A percentile compares a stretch with the other conserved stretches of the same genome.
phyloP scores from a whole-genome alignment of 1,140 invertebrate species.

The Drosophila truncata region DNA sequence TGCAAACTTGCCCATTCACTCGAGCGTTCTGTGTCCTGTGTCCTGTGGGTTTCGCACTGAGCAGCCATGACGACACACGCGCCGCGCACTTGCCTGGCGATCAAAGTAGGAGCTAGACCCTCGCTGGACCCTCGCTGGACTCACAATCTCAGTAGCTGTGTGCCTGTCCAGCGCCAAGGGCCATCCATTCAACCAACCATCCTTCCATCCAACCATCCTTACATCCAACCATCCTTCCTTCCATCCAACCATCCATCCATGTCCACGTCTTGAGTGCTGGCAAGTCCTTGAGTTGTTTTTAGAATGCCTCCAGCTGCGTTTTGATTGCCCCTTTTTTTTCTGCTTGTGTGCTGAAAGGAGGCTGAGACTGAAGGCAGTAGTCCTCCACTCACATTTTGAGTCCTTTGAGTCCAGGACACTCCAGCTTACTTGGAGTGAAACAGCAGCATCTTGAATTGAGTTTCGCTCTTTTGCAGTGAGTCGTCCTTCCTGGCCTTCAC shows the following conservation, averaged over 20 bases:
- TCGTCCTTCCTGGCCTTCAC: neutral
- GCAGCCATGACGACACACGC: conserved; percentile 14
- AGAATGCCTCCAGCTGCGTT: conserved; percentile 48
- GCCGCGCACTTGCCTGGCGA: conserved; percentile 27
- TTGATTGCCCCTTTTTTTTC: conserved; percentile 48
- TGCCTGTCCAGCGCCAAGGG: conserved; percentile 25
- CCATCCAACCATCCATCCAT: conserved; percentile 30
- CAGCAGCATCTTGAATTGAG: neutral
- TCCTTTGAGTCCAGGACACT: conserved; percentile 3
- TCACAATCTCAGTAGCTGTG: neutral
- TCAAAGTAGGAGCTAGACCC: conserved; percentile 33
- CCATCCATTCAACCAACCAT: conserved; percentile 1
- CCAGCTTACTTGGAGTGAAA: neutral
- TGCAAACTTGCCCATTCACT: conserved; percentile 17
- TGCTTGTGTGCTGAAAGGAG: neutral
- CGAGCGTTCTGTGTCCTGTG: conserved; percentile 14
- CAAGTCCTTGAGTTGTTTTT: conserved; percentile 50
- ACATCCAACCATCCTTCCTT: conserved; percentile 12
- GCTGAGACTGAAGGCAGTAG: conserved; percentile 1
- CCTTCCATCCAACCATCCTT: conserved; percentile 3
- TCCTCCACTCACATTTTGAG: neutral
- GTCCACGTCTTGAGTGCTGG: conserved; percentile 43
- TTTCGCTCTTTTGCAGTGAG: neutral
- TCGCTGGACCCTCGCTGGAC: neutral
- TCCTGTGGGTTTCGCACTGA: neutral